Conservation (phyloP, 1,140 invertebrate genomes). For the Brachionus manjavacas region DNA sequence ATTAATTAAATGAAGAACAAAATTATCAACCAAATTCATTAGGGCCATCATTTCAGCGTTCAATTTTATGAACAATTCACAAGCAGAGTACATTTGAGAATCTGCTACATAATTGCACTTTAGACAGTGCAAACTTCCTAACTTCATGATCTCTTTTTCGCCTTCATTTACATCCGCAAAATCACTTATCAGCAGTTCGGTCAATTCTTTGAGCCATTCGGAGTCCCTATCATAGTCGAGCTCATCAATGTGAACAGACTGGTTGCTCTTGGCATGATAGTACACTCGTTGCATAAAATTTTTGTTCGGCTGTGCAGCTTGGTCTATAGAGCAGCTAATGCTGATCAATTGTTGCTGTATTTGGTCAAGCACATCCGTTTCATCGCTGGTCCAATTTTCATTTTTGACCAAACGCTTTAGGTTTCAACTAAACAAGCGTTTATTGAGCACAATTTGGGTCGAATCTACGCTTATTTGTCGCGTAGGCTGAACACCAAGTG, state of each 20-base stretch:
- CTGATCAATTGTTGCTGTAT: constrained; percentile 20
- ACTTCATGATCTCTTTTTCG: constrained; percentile 95
- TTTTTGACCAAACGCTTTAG: not conserved
- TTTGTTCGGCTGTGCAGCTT: not conserved
- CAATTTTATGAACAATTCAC: constrained; percentile 80
- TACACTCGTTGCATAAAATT: constrained; percentile 65
- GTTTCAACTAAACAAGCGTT: not conserved
- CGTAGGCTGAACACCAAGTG: constrained; percentile 60
- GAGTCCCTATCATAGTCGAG: constrained; percentile 87
- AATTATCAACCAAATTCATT: constrained; percentile 85
- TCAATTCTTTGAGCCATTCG: constrained; percentile 85
- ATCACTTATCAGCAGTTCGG: constrained; percentile 93
- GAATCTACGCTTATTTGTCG: constrained; percentile 6
- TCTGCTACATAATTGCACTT: constrained; percentile 82
- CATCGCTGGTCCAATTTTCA: not conserved
- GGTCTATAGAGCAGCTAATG: constrained; percentile 30
- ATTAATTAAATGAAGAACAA: constrained; percentile 82
- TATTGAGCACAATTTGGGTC: not conserved
- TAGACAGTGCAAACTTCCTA: constrained; percentile 97
- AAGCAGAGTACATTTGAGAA: constrained; percentile 83
- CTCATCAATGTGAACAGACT: constrained; percentile 87
- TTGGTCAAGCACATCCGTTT: not conserved
- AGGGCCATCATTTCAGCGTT: constrained; percentile 75
- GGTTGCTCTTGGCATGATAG: constrained; percentile 84
- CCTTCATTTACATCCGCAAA: constrained; percentile 97